Conservation (phyloP, 2,888 invertebrate genomes). For the Altica lythri region DNA sequence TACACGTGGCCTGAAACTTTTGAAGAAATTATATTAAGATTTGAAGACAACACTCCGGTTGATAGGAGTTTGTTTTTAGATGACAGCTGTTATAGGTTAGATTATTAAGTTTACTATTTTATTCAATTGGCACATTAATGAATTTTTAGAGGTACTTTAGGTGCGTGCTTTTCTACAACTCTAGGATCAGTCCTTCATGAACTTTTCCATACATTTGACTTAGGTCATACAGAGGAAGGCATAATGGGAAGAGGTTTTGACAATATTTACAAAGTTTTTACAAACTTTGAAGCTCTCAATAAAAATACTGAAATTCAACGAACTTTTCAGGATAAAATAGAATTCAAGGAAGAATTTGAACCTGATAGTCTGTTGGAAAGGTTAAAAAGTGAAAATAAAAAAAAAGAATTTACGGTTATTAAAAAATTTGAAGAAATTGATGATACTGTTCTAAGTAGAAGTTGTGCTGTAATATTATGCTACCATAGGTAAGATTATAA, state of each 20-base stretch:
- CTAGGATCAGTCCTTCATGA: constrained; percentile 92
- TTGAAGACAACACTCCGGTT: constrained; percentile 67
- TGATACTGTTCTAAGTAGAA: constrained; percentile 66
- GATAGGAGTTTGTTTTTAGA: constrained; percentile 80
- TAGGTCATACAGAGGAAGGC: constrained; percentile 88
- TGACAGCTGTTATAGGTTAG: constrained; percentile 82
- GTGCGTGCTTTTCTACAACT: constrained; percentile 88
- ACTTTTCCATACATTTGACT: constrained; percentile 90
- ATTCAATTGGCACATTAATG: constrained; percentile 9
- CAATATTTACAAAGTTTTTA: constrained; percentile 78
- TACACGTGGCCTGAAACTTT: constrained; percentile 85
- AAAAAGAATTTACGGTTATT: constrained; percentile 43
- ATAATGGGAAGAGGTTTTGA: constrained; percentile 94
- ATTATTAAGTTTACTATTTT: constrained; percentile 4
- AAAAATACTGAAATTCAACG: constrained; percentile 26
- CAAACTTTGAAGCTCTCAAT: constrained; percentile 40
- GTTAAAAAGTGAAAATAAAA: constrained; percentile 36
- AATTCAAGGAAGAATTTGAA: constrained; percentile 47
- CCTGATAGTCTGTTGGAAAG: constrained; percentile 39
- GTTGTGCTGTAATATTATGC: constrained; percentile 68
- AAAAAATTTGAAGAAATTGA: constrained; percentile 53
- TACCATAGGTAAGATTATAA: constrained; percentile 64
- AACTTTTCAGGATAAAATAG: constrained; percentile 39
- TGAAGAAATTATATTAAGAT: constrained; percentile 66
- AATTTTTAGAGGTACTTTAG: constrained; percentile 71